These are phyloP conservation scores for Muschampia plurimacula DNA, from an alignment of 2,888 invertebrate genomes.

Conservation along the genomic window DNA sequence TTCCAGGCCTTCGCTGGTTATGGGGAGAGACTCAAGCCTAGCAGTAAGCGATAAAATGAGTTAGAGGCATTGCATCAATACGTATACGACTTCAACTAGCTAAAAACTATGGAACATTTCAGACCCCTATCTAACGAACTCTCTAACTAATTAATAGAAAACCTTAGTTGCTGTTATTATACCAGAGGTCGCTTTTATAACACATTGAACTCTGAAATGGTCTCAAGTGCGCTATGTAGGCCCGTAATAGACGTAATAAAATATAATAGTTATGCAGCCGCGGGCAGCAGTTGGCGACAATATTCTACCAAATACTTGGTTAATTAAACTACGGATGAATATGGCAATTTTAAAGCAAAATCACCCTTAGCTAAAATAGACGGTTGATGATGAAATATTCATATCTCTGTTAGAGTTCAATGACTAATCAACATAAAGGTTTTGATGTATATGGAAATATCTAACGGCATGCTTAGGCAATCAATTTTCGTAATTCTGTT, in stretches of 20 bases:
- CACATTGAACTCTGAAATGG: conserved; percentile 32
- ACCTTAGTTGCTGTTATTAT: conserved; percentile 14
- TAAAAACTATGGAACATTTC: too few relatives aligned
- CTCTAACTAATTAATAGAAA: conserved; percentile 16
- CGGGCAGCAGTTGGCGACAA: conserved; percentile 54
- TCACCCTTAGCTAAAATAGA: neutral
- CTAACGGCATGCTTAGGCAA: neutral
- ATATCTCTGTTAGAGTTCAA: conserved; percentile 1
- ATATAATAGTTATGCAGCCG: conserved; percentile 36
- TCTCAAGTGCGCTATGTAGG: conserved; percentile 36
- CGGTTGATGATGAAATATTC: conserved; percentile 8
- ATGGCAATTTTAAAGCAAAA: conserved; percentile 6
- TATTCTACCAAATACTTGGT: conserved; percentile 65
- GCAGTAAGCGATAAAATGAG: too few relatives aligned
- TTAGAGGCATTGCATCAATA: too few relatives aligned
- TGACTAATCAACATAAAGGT: neutral
- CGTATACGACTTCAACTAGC: too few relatives aligned
- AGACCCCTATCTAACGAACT: neutral
- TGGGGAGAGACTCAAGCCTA: too few relatives aligned
- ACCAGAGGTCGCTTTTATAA: conserved; percentile 25
- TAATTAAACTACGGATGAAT: conserved; percentile 52
- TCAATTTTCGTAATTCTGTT: too few relatives aligned
- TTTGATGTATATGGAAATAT: neutral
- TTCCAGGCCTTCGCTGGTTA: too few relatives aligned
- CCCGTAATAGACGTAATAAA: conserved; percentile 38